A percentile compares a stretch with the other conserved stretches of the same genome.
These are phyloP conservation scores for Meteorus sp. DNA, from an alignment of 1,140 invertebrate species.

Conservation along the genomic window DNA sequence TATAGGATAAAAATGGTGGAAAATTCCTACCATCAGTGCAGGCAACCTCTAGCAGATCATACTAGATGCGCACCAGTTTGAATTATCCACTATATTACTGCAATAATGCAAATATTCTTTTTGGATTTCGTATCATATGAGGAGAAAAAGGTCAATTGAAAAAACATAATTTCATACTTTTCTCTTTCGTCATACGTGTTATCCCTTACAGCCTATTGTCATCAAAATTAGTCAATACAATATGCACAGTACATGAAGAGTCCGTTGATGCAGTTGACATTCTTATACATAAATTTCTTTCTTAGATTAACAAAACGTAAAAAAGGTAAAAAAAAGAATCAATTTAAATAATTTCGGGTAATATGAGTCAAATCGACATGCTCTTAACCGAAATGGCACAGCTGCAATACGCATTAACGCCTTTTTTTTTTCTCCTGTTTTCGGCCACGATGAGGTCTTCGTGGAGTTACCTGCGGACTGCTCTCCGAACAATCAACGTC, in stretches of 20 bases:
- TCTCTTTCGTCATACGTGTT: constrained; percentile 1
- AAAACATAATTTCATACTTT: not conserved
- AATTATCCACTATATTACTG: no score
- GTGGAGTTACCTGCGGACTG: constrained; percentile 56
- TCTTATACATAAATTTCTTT: constrained; percentile 7
- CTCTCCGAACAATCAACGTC: constrained; percentile 58
- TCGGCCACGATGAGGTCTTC: constrained; percentile 52
- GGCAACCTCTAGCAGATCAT: not conserved
- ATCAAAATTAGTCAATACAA: constrained; percentile 24
- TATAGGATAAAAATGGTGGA: no score
- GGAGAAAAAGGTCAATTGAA: not conserved
- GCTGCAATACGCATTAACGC: constrained; percentile 32
- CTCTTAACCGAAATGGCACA: no score
- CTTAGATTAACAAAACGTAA: constrained; percentile 13
- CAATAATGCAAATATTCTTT: no score
- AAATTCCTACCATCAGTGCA: not conserved
- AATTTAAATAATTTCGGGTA: not conserved
- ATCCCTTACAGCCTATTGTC: constrained; percentile 16
- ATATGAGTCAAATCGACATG: not conserved
- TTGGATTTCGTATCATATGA: no score
- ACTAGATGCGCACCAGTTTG: no score
- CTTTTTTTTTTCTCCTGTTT: constrained; percentile 58
- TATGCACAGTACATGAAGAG: constrained; percentile 12
- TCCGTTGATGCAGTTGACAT: constrained; percentile 25
- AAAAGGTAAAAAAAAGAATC: constrained; percentile 6